Percentiles rank a stretch among this genome's conserved stretches.
phyloP scores from a whole-genome alignment of 1,140 invertebrate species.

The Macrotrachela quadricornifera region DNA sequence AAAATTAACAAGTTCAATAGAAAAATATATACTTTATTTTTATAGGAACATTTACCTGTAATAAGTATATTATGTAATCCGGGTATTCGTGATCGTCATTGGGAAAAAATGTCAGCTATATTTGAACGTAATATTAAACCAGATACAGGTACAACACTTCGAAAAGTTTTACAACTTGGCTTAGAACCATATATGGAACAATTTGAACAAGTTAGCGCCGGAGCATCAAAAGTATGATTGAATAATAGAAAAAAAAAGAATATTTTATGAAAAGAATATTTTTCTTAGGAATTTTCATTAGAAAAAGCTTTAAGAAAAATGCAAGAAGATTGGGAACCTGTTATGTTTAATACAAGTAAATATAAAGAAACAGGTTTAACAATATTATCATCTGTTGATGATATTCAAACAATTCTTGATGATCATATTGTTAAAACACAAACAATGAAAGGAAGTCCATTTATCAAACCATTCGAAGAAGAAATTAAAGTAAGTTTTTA shows the following conservation, averaged over 20 bases:
- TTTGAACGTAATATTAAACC: constrained; percentile 46
- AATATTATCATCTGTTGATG: constrained; percentile 30
- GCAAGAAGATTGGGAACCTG: constrained; percentile 30
- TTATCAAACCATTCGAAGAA: constrained; percentile 32
- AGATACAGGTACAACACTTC: constrained; percentile 43
- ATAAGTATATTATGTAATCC: constrained; percentile 30
- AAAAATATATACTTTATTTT: constrained; percentile 19
- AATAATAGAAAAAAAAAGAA: too few species aligned
- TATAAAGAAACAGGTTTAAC: constrained; percentile 38
- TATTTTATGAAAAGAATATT: too few species aligned
- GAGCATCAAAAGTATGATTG: constrained; percentile 19
- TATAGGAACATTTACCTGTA: constrained; percentile 27
- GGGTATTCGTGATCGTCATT: constrained; percentile 29
- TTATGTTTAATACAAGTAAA: constrained; percentile 26
- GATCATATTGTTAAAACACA: constrained; percentile 33
- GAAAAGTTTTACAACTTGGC: constrained; percentile 47
- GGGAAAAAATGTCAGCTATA: constrained; percentile 44
- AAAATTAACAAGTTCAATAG: too few species aligned
- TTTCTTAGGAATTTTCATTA: constrained; percentile 21
- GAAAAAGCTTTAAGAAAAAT: constrained; percentile 31
- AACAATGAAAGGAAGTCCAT: constrained; percentile 32
- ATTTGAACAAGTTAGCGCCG: constrained; percentile 28
- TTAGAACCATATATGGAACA: constrained; percentile 46
- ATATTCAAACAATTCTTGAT: constrained; percentile 30
- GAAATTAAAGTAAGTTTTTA: constrained; percentile 32